Evolutionary conservation across 2,888 invertebrate genomes (phyloP), one percentile per base, ranked within the genome.

Genomic region (Chloroclystis v-ata): DNA sequence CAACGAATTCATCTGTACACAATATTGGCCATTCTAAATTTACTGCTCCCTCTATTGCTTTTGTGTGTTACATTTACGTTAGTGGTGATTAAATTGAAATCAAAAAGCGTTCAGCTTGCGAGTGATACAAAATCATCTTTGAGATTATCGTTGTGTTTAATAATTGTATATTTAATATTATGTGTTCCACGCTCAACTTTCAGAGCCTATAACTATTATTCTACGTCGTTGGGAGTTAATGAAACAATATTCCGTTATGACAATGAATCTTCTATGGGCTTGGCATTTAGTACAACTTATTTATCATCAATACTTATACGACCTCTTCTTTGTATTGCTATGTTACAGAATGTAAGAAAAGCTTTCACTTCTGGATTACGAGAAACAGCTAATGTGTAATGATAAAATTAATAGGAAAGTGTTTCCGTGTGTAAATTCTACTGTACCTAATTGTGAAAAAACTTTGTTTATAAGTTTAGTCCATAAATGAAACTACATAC

Each of bases 1-100:
- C 89, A 89, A 61, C 81, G 81, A 51, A 60, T 80, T 7, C 78
- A 82, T 47, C 78, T 86, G 70, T 77, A 82, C 52, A 72, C 78
- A 4, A 69, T 87, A 63, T 65, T 88, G 28, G 75, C 78, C 28
- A 67, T 84, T 28, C 79, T 87, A 46, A 85, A 81, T 64, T 62
- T 84, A 38, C 67, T 83, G 56, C 57, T 89, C 55, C 87, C 87
- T 12, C 59, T 71, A 14, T 49, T 79, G 10, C 75, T 89, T 32
- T 72, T 86, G 67, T 65, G 61, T 26, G 58, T 67, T 4, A 68
- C 74, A 25, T 67, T 69, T 48, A 61, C 61, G 25, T 56, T 85
- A 54, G 75, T 83, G 39, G 48, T 74, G 2, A 55, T 72, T 12
- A 85, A 82, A 67, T 63, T 85, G 33, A 78, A 68, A 51, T 67